Base-by-base conservation (phyloP, 2,113 vertebrate genomes). In the human (Homo sapiens) region DNA sequence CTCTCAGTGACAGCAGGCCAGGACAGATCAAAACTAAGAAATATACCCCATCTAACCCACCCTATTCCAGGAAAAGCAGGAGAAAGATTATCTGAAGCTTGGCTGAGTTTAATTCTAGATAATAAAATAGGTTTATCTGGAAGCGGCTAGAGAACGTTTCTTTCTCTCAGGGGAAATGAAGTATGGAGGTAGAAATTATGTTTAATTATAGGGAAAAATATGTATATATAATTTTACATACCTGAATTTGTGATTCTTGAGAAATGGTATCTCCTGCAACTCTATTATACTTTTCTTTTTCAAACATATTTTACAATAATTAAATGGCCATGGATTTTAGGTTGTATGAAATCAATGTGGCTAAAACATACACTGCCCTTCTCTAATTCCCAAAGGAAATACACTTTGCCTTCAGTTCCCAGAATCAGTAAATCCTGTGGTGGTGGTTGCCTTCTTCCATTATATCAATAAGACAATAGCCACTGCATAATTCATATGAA, bases 401-500 rank as follows among this genome's bases (percentile, higher is more conserved):
- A 35, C 61, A 78, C 50, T 97, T 97, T 96, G 84, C 57, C 50
- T 2, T 0, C 75, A 55, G 17, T 92, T 97, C 61, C 57, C 45
- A 90, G 90, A 96, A 90, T 52, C 86, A 94, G 94, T 98, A 97
- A 98, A 96, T 97, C 45, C 76, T 98, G 93, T 95, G 91, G 48
- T 94, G 92, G 52, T 8, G 94, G 79, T 92, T 97, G 86, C 55
- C 43, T 93, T 40, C 73, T 97, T 95, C 85, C 61, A 38, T 97
- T 75, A 87, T 97, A 90, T 85, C 96, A 96, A 5, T 82, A 95
- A 97, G 94, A 97, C 97, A 98, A 23, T 82, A 90, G 96, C 78
- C 95, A 76, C 64, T 98, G 93, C 96, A 80, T 98, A 98, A 98
- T 98, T 98, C 95, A 96, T 90, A 59, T 66, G 48, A 83, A 96